Conservation (phyloP, 2,113 vertebrate species). For the rat (Rattus norvegicus) region GRCr8 NC_086037.1:38430501-38431000, state of each 20-base stretch:
- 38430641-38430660: not conserved
- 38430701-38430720: fast-evolving
- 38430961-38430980: no score
- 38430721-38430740: not conserved
- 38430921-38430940: no score
- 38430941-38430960: fast-evolving
- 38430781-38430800: fast-evolving
- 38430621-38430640: not conserved
- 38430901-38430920: slow-evolving; percentile 43
- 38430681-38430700: not conserved
- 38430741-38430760: not conserved
- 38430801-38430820: slow-evolving; percentile 26
- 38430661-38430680: not conserved
- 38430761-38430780: not conserved
- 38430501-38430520: no score
- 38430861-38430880: slow-evolving; percentile 66
- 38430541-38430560: not conserved
- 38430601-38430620: not conserved
- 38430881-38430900: slow-evolving; percentile 65
- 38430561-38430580: not conserved
- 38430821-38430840: not conserved
- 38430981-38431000: not conserved
- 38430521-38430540: not conserved
- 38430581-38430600: not conserved
- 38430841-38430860: slow-evolving; percentile 73